Base-by-base conservation (phyloP, 2,797 vertebrate genomes). In the Amblyraja radiata region DNA sequence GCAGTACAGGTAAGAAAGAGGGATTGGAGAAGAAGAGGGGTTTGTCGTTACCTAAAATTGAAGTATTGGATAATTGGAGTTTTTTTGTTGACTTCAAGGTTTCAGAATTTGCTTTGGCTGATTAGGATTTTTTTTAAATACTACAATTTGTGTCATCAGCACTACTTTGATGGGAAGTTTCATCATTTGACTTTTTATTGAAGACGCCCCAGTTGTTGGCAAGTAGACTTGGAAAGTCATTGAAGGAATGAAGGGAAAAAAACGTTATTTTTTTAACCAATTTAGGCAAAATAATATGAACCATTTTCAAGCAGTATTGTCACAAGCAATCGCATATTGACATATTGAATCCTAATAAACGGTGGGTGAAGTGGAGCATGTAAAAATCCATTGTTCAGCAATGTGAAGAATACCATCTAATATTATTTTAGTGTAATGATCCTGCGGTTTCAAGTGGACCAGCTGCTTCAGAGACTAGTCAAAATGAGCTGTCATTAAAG, bases 341-440 rank as follows among this genome's bases (percentile, higher is more conserved):
- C 92, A 32, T 95, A 93, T 95, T 76, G 88, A 93, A 93, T 95
- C 93, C 93, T 96, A 95, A 95, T 84, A 95, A 93, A 95, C 95
- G 95, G 95, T 94, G 95, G 94, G 93, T 0, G 23, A 11, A 93
- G 94, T 93, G 94, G 93, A 93, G 93, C 93, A 94, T 94, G 94
- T 94, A 93, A 94, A 96, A 95, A 96, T 96, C 96, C 94, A 95
- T 95, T 93, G 94, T 93, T 95, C 93, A 54, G 93, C 94, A 93
- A 93, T 93, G 93, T 94, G 93, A 93, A 93, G 93, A 94, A 93
- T 95, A 93, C 93, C 93, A 93, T 94, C 93, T 95, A 93, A 95
- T 95, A 95, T 94, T 93, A 93, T 94, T 94, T 95, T 93, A 93
- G 94, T 92, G n/a, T 94, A 95, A 95, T 94, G 95, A 93, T 93